Percentiles rank a stretch among this genome's conserved stretches.
Conservation (phyloP, 2,888 invertebrate genomes). For the Diloba caeruleocephala region DNA sequence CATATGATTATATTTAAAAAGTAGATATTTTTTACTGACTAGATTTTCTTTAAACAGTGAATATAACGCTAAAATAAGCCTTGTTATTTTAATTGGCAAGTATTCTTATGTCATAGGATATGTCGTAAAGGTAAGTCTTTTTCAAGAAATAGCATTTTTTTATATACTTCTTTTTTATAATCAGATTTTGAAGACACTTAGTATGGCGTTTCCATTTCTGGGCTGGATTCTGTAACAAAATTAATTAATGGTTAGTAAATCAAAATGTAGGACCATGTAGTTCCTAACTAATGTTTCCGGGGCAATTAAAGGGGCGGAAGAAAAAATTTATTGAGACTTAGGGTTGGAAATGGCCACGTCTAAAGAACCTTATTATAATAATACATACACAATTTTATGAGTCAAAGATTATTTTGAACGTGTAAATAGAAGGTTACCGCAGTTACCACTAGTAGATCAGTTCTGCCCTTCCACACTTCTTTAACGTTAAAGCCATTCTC, state of each 20-base stretch:
- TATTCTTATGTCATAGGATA: slow-evolving; percentile 69
- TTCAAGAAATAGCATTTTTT: slow-evolving; percentile 47
- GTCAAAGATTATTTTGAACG: too few relatives aligned
- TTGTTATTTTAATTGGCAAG: slow-evolving; percentile 63
- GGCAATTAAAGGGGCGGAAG: too few relatives aligned
- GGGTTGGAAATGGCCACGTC: too few relatives aligned
- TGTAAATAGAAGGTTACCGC: too few relatives aligned
- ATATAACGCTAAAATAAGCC: slow-evolving; percentile 71
- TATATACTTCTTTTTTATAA: slow-evolving; percentile 37
- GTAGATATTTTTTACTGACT: slow-evolving; percentile 40
- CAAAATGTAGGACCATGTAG: too few relatives aligned
- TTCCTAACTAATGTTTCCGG: too few relatives aligned
- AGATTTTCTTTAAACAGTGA: slow-evolving; percentile 38
- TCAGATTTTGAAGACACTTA: slow-evolving; percentile 61
- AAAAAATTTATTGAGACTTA: too few relatives aligned
- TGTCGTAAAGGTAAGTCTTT: slow-evolving; percentile 71
- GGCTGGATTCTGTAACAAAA: slow-evolving; percentile 73
- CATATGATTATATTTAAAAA: background rate
- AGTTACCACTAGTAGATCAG: too few relatives aligned
- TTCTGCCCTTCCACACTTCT: too few relatives aligned
- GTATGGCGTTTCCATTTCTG: slow-evolving; percentile 68
- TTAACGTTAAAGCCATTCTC: too few relatives aligned
- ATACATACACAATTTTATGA: too few relatives aligned
- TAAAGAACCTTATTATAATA: too few relatives aligned
- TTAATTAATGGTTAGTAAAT: background rate